Base-by-base conservation (phyloP, 2,797 vertebrate genomes). In the Champsocephalus esox region DNA sequence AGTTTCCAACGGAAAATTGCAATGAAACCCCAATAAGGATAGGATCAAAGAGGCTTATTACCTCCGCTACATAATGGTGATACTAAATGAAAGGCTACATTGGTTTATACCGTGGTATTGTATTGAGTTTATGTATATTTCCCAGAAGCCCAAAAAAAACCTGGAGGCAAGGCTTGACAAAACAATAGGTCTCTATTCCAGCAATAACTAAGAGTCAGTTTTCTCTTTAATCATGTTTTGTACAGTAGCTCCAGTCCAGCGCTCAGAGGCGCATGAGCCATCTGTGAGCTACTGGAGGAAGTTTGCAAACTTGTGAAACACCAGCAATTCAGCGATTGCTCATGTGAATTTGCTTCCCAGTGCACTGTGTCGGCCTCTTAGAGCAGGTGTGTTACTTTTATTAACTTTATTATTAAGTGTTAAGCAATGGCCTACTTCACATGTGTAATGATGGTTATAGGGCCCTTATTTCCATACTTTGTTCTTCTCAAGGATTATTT, bases 331-430 rank as follows among this genome's bases (percentile, higher is more conserved):
- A 84, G 74, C 87, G 68, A 74, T 84, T 87, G 76, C 51, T 90
- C 77, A 71, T 81, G 64, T 54, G 82, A 80, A 81, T 90, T 69
- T 86, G 62, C 83, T 79, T 71, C 75, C 70, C 78, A 13, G 69
- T 76, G 79, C 73, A 66, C 51, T 68, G 61, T 87, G 73, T 84
- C 71, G 2, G 55, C 60, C 41, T 82, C 41, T 55, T 24, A 60
- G 68, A 80, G 75, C 84, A 91, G 85, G 79, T 86, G 85, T 79
- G 49, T 70, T 67, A 77, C 70, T 79, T 77, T 72, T 24, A 17
- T 48, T 46, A 41, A 5, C 66, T 50, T 59, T 48, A 43, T 73
- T 48, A 61, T 74, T 19, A 68, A 17, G 16, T 38, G 28, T 51
- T 60, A 5, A 60, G 50, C 24, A 68, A 0, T 17, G 44, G 34